Base-by-base conservation (phyloP, 1,140 invertebrate genomes). In the Penaeus vannamei region DNA sequence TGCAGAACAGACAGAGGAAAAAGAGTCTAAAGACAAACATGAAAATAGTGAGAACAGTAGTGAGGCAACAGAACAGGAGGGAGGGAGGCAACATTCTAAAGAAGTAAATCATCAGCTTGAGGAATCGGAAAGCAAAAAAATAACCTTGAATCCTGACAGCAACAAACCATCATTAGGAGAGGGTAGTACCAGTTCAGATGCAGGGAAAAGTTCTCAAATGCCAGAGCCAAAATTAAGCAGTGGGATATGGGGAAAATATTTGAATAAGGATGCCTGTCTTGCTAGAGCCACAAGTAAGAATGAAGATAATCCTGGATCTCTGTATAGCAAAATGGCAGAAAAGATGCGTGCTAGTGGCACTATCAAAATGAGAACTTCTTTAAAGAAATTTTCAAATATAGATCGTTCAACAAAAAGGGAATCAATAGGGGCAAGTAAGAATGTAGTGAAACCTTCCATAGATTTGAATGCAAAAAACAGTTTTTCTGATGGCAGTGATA, bases 251-350 rank as follows among this genome's bases (percentile, higher is more conserved):
- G 88, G 88, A 20, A 85, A 29, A 66, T 77, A 90, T 23, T 64
- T 90, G 29, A 90, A 90, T 32, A 85, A 86, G 64, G n/a, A n/a
- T 7, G 60, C 23, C n/a, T 36, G 42, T 17, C 20, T 32, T 29
- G 36, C 77, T 72, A 20, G 46, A 19, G 26, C 26, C 7, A 83
- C 76, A 23, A 23, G n/a, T 14, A 69, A n/a, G 12, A 62, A 12
- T 10, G 81, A 86, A 53, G 32, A 90, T 7, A 23, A 10, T 7
- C n/a, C n/a, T 72, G 66, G 32, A 8, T 82, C 88, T 29, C 62
- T 90, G 2, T 90, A 90, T 42, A 72, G 53, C 29, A 82, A 90
- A 42, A 90, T 90, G 84, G 84, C 84, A 12, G 88, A 85, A 69
- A 90, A 90, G n/a, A 77, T 90, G 23, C 61, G 84, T 32, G 84